Conservation (phyloP, 2,888 invertebrate genomes). For the Agrotis exclamationis region DNA sequence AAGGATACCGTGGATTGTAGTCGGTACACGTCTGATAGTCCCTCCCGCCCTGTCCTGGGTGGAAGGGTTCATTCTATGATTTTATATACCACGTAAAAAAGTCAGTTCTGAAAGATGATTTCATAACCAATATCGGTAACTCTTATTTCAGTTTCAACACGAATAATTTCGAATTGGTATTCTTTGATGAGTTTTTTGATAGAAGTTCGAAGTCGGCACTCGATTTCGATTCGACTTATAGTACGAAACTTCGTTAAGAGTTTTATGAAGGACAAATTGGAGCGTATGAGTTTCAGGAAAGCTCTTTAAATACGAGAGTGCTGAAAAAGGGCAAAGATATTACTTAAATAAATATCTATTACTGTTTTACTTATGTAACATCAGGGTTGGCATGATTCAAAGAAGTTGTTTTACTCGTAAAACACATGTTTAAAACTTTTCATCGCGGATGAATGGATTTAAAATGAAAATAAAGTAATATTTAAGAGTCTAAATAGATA, state of each 20-base stretch:
- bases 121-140: not conserved
- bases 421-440: too few species aligned
- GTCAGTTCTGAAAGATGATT: slow-evolving; percentile 3
- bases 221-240: not conserved
- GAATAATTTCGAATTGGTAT: slow-evolving; percentile 17
- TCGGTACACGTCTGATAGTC: too few species aligned
- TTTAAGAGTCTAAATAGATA: too few species aligned
- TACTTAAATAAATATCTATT: not conserved
- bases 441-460: too few species aligned
- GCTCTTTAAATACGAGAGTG: not conserved
- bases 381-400: too few species aligned
- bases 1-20: too few species aligned
- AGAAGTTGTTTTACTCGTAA: too few species aligned
- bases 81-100: too few species aligned
- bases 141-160: not conserved
- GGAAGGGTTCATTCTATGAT: too few species aligned
- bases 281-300: not conserved
- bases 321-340: slow-evolving; percentile 10
- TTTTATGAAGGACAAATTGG: slow-evolving; percentile 1
- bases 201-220: slow-evolving; percentile 11
- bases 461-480: too few species aligned
- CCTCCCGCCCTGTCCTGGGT: too few species aligned
- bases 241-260: not conserved
- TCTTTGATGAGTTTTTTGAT: slow-evolving; percentile 4
- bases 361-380: not conserved